Evolutionary conservation across 2,113 vertebrate species (phyloP).

Genomic region (Silurus asotus): DNA sequence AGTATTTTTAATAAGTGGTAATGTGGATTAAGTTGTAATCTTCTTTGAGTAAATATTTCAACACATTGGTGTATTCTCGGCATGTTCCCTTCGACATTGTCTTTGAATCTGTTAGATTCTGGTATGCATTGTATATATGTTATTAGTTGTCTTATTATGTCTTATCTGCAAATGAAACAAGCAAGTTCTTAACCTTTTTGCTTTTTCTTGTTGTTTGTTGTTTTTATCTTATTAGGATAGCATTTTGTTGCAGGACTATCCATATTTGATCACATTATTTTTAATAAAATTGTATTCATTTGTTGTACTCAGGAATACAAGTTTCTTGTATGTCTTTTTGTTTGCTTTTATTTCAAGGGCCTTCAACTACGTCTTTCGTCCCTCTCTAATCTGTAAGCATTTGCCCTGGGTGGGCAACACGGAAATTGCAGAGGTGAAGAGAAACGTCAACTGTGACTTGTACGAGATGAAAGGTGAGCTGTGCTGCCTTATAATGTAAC

Average conservation of each 20-base stretch:
- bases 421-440: conserved; percentile 73
- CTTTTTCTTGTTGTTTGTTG: not conserved
- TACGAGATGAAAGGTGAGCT: conserved; percentile 92
- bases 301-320: not conserved
- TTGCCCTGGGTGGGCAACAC: conserved; percentile 86
- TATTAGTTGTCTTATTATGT: not conserved
- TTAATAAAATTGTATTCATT: not conserved
- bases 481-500: not conserved
- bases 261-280: not conserved
- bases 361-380: conserved; percentile 85
- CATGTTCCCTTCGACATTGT: not conserved
- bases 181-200: not conserved
- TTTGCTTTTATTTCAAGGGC: conserved; percentile 70
- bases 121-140: not conserved
- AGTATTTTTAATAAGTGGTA: not conserved
- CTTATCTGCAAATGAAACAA: not conserved
- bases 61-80: not conserved
- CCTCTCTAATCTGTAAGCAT: conserved; percentile 79
- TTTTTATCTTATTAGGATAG: not conserved
- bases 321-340: not conserved
- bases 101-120: not conserved
- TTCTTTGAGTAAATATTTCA: not conserved
- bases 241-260: not conserved
- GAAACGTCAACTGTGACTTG: conserved; percentile 86
- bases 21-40: not conserved